Conservation (phyloP, 1,140 invertebrate species). For the Trinorchestia longiramus region DNA sequence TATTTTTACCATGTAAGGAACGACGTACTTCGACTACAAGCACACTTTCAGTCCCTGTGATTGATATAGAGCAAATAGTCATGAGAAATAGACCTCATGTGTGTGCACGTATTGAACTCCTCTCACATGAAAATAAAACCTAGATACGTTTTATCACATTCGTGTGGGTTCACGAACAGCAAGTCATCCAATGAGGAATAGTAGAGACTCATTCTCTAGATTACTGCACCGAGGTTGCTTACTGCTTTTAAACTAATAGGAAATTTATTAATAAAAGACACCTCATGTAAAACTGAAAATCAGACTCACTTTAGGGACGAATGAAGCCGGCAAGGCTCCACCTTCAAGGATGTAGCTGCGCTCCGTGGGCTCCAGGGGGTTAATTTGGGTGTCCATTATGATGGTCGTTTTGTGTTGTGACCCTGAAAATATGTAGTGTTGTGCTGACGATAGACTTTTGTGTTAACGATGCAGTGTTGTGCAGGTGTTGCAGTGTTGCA, state of each 20-base stretch:
- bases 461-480: no score
- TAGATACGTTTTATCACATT: background rate
- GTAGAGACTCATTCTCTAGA: background rate
- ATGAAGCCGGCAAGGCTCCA: background rate
- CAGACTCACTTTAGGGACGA: background rate
- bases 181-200: background rate
- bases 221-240: background rate
- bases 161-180: background rate
- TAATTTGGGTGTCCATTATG: background rate
- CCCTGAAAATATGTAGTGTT: background rate
- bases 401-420: no score
- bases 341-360: conserved; percentile 30
- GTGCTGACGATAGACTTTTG: background rate
- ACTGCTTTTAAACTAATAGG: no score
- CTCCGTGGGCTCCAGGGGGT: conserved; percentile 37
- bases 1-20: no score
- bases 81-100: no score
- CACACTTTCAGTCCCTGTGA: no score
- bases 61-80: no score
- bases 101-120: background rate
- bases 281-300: background rate
- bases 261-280: background rate
- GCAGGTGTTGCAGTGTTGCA: no score
- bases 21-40: no score
- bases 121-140: background rate